Percentiles rank a stretch among this genome's conserved stretches.
Conservation (phyloP, 2,797 vertebrate species). For the Fringilla coelebs region DNA sequence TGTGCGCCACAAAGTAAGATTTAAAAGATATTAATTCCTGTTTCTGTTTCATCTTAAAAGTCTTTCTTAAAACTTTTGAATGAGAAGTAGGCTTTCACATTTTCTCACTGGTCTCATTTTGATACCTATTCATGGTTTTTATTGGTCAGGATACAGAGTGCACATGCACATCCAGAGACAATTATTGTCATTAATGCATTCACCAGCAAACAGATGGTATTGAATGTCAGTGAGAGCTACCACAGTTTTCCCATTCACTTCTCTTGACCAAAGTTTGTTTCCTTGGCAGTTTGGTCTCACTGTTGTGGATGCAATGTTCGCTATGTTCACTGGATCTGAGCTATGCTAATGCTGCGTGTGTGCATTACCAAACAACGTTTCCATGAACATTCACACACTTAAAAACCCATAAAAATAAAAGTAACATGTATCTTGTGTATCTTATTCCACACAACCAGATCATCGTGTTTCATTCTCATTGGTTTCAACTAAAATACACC, state of each 20-base stretch:
- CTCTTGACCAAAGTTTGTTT: background rate
- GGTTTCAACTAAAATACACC: background rate
- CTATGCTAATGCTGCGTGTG: background rate
- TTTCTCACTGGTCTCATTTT: background rate
- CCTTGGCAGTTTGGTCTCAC: fast-evolving
- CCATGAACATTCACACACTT: background rate
- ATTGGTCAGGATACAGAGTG: background rate
- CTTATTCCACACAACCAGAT: background rate
- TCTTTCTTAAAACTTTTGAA: background rate
- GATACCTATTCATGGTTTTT: background rate
- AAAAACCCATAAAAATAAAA: background rate
- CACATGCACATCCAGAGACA: background rate
- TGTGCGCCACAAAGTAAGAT: background rate
- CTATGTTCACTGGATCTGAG: background rate
- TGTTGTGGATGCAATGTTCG: background rate
- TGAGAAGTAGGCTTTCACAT: background rate
- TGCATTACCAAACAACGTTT: background rate
- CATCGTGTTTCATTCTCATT: background rate
- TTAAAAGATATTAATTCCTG: background rate
- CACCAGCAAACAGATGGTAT: background rate
- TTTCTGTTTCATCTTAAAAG: background rate
- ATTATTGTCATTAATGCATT: background rate
- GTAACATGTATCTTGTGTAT: background rate
- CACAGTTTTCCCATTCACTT: background rate
- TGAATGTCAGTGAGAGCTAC: background rate